These are phyloP conservation scores for Listronotus oregonensis DNA, from an alignment of 1,140 invertebrate genomes.

Conservation along the genomic window DNA sequence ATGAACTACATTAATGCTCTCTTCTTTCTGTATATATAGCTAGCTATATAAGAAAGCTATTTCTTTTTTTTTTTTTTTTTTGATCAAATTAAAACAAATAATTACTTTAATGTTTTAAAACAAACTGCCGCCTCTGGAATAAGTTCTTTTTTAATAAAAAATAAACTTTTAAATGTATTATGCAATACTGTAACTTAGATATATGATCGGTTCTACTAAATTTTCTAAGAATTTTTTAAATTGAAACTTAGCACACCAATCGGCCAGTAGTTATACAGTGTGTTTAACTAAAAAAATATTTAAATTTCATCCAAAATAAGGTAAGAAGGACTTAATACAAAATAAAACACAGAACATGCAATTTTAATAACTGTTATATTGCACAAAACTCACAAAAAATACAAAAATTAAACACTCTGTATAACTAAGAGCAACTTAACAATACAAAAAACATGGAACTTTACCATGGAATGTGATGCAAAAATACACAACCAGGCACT, in stretches of 20 bases:
- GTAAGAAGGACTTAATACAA: slow-evolving; percentile 20
- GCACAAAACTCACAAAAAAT: slow-evolving; percentile 18
- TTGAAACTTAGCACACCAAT: neutral
- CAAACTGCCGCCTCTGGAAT: too few species aligned
- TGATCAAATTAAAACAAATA: too few species aligned
- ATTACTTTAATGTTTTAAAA: too few species aligned
- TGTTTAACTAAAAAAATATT: slow-evolving; percentile 13
- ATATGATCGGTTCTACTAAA: too few species aligned
- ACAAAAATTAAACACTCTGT: slow-evolving; percentile 36
- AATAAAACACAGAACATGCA: slow-evolving; percentile 37
- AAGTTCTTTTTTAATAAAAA: too few species aligned
- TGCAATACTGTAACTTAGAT: too few species aligned
- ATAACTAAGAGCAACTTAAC: slow-evolving; percentile 26
- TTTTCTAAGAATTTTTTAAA: too few species aligned
- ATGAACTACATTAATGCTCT: too few species aligned
- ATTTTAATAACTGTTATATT: slow-evolving; percentile 26
- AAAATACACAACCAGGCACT: slow-evolving; percentile 15
- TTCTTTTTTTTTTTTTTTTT: too few species aligned
- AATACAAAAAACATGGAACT: slow-evolving; percentile 13
- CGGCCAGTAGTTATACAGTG: slow-evolving; percentile 28
- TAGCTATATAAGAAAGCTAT: too few species aligned
- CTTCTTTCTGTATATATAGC: too few species aligned
- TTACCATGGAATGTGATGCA: slow-evolving; percentile 15
- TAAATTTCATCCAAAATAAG: slow-evolving; percentile 13
- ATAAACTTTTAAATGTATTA: too few species aligned